Evolutionary conservation across 2,888 invertebrate genomes (phyloP), one percentile per base, ranked within the genome.

Genomic region (Uloborus plumipes): DNA sequence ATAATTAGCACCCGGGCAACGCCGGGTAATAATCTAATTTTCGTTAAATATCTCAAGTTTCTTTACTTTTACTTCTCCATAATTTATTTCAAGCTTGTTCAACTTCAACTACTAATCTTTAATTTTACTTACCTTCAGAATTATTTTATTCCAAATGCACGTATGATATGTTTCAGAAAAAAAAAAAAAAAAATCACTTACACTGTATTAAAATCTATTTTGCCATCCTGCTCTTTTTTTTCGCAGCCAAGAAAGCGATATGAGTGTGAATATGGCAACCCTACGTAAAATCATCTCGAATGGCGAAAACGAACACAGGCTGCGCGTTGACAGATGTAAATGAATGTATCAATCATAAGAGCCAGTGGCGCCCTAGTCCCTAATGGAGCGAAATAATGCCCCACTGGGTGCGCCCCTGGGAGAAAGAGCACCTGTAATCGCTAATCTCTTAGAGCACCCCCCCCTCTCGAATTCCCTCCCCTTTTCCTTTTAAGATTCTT

Each of bases 271-370:
- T 61, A 39, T 15, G 39, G 77, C 70, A 78, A 71, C 77, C 77
- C 70, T 61, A 26, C 74, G 49, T 66, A 64, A 61, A 16, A 31
- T 58, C 77, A 64, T 70, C 77, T 78, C 77, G 65, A 78, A 78
- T 71, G 77, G 71, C 77, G 77, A 64, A 78, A 78, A 78, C 64
- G 77, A 78, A 71, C 70, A 69, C 71, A 78, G 65, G 77, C 77
- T 18, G 65, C 55, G 81, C 81, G 81, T 81, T 81, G 81, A 81
- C 81, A 81, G 81, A 81, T 75, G 81, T 81, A 81, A 81, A 81
- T 81, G 81, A 81, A 81, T 81, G 81, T 81, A 81, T 81, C 81
- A 75, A 81, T 81, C 81, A 81, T 75, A 65, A 39, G 64, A 81
- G 69, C 70, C 70, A 59, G 64, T 58, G 73, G 66, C 73, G 80